Evolutionary conservation across 2,113 vertebrate species (phyloP), one percentile per base, ranked within the genome.

Genomic region (Axis porcinus): DNA sequence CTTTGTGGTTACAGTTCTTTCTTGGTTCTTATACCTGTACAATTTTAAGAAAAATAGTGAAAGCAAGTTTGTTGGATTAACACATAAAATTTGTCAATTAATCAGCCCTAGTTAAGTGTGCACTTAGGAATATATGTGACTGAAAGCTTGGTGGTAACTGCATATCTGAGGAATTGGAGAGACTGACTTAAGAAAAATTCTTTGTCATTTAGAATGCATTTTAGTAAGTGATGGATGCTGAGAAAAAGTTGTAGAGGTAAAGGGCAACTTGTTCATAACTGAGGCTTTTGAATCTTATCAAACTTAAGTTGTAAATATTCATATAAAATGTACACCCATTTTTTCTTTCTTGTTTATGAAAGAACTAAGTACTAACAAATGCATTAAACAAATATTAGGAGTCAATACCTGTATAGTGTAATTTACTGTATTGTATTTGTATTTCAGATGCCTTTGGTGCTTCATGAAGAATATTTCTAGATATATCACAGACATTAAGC

Each of bases 401-500:
- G 81, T 74, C 60, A 62, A 27, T 55, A n/a, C 5, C 40, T 15
- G 40, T 25, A 43, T 62, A 85, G 16, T 91, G 16, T 96, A 45
- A 97, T 74, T 89, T 52, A 95, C n/a, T 85, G 1, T 82, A 16
- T 47, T 67, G 1, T 94, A 23, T 97, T 50, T 98, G 50, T 93
- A 17, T 99, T 98, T 98, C 98, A 99, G 99, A 95, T 99, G 98
- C 87, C 97, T 99, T 98, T 97, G 98, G 45, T 98, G 96, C 97
- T 97, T 99, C 84, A 97, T 98, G 92, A 98, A 98, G 97, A 99
- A 99, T 92, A 98, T 99, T 97, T 98, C 99, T 95, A 98, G 98
- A 92, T 99, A 99, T 14, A 95, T 98, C 91, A 97, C 98, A 62
- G 99, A 99, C 96, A 98, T 99, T 93, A 99, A 98, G 58, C 96